These are phyloP conservation scores for Phoxinus dragarum DNA, from an alignment of 2,797 vertebrate species.

Conservation along the genomic window DNA sequence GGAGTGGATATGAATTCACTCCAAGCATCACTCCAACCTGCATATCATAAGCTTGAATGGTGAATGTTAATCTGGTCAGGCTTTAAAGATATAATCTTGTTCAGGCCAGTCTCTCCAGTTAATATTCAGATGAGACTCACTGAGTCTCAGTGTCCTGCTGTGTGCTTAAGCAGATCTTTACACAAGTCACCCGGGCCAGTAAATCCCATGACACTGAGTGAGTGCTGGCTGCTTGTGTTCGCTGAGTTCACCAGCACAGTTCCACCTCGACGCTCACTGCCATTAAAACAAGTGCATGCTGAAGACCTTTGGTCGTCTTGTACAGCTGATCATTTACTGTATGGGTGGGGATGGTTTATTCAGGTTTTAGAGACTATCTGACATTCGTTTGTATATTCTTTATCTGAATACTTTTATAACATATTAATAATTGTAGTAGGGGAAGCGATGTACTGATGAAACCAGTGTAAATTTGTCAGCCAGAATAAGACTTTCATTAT, in stretches of 20 bases:
- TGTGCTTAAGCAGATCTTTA: constrained; percentile 18
- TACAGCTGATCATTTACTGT: background rate
- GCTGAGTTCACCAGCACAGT: background rate
- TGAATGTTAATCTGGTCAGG: constrained; percentile 23
- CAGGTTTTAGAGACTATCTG: background rate
- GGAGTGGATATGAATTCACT: background rate
- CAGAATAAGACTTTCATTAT: background rate
- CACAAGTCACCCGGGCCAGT: constrained; percentile 20
- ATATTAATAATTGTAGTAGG: background rate
- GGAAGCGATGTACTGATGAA: background rate
- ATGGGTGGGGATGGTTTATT: background rate
- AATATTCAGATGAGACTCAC: background rate
- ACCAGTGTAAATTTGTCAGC: background rate
- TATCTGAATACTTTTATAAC: background rate
- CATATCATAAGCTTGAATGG: background rate
- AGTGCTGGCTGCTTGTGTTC: background rate
- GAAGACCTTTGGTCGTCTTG: background rate
- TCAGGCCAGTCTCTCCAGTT: background rate
- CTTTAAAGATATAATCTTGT: constrained; percentile 24
- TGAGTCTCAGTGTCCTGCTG: background rate
- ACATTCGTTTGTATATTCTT: background rate
- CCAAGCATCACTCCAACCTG: background rate
- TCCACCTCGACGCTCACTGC: background rate
- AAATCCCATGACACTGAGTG: constrained; percentile 30
- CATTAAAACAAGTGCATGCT: background rate